Evolutionary conservation across 92 coral and sea anemone species (phyloP).

Genomic region (Epizoanthus rinbou): DNA sequence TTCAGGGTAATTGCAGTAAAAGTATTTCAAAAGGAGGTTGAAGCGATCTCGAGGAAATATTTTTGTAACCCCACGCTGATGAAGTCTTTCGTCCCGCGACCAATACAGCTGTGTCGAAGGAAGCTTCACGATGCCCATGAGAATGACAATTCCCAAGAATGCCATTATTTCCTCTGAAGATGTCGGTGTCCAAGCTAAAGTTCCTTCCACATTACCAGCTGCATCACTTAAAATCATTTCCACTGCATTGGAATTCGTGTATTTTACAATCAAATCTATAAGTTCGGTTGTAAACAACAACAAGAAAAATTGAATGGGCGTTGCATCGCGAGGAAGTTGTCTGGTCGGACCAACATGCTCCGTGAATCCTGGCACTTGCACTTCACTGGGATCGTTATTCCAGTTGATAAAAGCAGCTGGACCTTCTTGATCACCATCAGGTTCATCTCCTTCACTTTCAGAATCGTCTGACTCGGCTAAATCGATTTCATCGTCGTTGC

Average conservation of each 20-base stretch:
- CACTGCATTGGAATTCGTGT: slow-evolving; percentile 26
- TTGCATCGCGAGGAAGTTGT: slow-evolving; percentile 20
- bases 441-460: too few species aligned
- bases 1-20: not conserved
- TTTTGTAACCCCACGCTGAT: not conserved
- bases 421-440: not conserved
- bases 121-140: not conserved
- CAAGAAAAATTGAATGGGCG: slow-evolving; percentile 25
- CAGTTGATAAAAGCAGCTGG: slow-evolving; percentile 24
- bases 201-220: slow-evolving; percentile 9
- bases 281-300: slow-evolving; percentile 31
- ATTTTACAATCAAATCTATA: slow-evolving; percentile 14
- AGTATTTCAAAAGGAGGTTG: not conserved
- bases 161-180: too few species aligned
- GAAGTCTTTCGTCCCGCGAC: not conserved
- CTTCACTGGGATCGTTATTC: slow-evolving; percentile 12
- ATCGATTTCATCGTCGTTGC: slow-evolving; percentile 21
- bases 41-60: not conserved
- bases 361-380: slow-evolving; percentile 17
- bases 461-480: too few species aligned
- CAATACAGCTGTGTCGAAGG: not conserved
- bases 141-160: not conserved
- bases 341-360: slow-evolving; percentile 30
- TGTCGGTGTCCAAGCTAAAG: too few species aligned
- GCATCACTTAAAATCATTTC: slow-evolving; percentile 21